These are phyloP conservation scores for Xylophagus ater DNA, from an alignment of 2,888 invertebrate genomes.

Conservation along the genomic window DNA sequence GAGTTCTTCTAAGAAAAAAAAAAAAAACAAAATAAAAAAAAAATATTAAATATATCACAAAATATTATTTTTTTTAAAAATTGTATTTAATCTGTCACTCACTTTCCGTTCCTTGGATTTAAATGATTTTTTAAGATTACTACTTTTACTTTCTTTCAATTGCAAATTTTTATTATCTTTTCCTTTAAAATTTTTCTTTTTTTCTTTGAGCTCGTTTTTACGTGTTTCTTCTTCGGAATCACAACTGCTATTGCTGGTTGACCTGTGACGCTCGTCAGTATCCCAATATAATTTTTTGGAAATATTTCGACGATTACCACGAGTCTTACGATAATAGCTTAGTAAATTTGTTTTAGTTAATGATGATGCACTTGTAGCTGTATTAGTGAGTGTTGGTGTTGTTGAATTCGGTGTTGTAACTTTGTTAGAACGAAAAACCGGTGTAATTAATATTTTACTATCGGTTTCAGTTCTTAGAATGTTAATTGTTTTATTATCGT, in stretches of 20 bases:
- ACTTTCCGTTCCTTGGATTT: too few relatives aligned
- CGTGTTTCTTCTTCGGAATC: conserved; percentile 1
- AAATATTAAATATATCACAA: conserved; percentile 1
- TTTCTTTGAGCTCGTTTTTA: conserved; percentile 4
- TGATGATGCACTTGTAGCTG: conserved; percentile 11
- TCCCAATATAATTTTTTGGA: conserved; percentile 3
- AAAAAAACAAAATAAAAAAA: neutral
- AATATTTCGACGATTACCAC: conserved; percentile 15
- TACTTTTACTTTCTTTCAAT: conserved; percentile 4
- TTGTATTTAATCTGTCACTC: too few relatives aligned
- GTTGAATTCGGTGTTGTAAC: neutral
- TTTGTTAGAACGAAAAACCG: neutral
- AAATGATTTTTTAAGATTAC: too few relatives aligned
- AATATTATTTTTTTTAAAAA: too few relatives aligned
- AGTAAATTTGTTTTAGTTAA: conserved; percentile 28
- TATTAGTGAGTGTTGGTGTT: too few relatives aligned
- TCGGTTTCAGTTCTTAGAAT: neutral
- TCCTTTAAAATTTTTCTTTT: conserved; percentile 1
- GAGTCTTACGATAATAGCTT: conserved; percentile 37
- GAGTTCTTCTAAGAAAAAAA: conserved; percentile 2
- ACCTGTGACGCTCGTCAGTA: neutral
- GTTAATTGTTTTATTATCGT: conserved; percentile 17
- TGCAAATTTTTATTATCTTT: conserved; percentile 5
- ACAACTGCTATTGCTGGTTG: conserved; percentile 8
- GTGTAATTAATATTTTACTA: neutral